Percentiles rank a stretch among this genome's conserved stretches.
These are phyloP conservation scores for Emydoidea blandingii DNA, from an alignment of 2,797 vertebrate genomes.

Conservation along the genomic window DNA sequence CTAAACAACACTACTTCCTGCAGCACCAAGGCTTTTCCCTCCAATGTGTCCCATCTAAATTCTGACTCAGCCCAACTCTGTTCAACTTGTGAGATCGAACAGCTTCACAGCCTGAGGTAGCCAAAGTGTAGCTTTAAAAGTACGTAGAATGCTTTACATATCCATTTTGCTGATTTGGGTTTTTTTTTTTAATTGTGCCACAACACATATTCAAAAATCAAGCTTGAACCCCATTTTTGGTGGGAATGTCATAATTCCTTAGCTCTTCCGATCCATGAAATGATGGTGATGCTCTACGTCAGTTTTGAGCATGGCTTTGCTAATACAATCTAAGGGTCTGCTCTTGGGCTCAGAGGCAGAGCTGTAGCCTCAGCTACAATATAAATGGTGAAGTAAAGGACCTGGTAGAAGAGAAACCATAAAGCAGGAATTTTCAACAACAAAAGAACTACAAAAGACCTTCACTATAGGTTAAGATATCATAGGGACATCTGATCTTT, in stretches of 20 bases:
- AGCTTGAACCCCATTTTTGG: background rate
- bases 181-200: background rate
- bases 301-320: background rate
- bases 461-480: background rate
- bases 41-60: background rate
- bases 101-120: background rate
- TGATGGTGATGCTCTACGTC: background rate
- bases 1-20: background rate
- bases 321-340: background rate
- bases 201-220: background rate
- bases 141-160: background rate
- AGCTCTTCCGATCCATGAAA: accelerated
- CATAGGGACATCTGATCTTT: background rate
- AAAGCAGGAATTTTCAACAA: background rate
- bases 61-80: background rate
- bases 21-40: background rate
- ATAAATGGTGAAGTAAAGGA: background rate
- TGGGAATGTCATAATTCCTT: background rate
- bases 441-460: background rate
- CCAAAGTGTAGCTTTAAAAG: background rate
- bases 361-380: background rate
- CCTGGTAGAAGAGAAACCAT: background rate
- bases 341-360: background rate
- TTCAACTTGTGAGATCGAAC: background rate
- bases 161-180: background rate